Percentiles rank a stretch among this genome's conserved stretches.
Conservation (phyloP, 2,888 invertebrate genomes). For the Strigamia maritima region DNA sequence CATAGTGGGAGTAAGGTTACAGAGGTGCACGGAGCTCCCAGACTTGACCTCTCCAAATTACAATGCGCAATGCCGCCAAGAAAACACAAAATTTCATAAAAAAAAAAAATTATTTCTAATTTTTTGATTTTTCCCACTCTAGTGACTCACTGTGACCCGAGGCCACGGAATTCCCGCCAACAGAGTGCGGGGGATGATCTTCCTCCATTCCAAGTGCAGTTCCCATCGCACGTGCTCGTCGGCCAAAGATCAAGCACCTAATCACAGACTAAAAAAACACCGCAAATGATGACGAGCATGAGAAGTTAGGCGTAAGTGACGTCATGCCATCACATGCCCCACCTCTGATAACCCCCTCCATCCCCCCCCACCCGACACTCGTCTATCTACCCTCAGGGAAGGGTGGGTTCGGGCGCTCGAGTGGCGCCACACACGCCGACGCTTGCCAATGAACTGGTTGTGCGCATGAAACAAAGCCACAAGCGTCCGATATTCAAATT, state of each 20-base stretch:
- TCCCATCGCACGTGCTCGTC: neutral
- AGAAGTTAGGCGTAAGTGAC: neutral
- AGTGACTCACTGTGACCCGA: neutral
- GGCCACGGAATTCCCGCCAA: neutral
- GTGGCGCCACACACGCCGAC: slow-evolving; percentile 32
- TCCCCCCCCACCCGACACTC: neutral
- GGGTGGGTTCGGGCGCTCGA: slow-evolving; percentile 18
- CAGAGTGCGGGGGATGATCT: slow-evolving; percentile 12
- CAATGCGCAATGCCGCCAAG: too few species aligned
- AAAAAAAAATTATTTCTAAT: neutral
- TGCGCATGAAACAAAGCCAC: slow-evolving; percentile 13
- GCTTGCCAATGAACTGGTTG: slow-evolving; percentile 16
- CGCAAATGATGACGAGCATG: neutral
- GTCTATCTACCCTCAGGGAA: slow-evolving; percentile 12
- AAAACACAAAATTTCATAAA: too few species aligned
- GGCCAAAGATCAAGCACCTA: slow-evolving; percentile 19
- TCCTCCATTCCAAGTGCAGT: neutral
- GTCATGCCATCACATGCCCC: neutral
- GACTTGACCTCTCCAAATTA: too few species aligned
- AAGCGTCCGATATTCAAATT: slow-evolving; percentile 2
- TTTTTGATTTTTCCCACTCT: neutral
- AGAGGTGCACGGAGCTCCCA: too few species aligned
- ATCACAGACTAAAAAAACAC: neutral
- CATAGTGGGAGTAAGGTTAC: too few species aligned
- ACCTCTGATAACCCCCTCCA: slow-evolving; percentile 5